These are phyloP conservation scores for Galerucella calmariensis DNA, from an alignment of 2,888 invertebrate species.

Conservation along the genomic window DNA sequence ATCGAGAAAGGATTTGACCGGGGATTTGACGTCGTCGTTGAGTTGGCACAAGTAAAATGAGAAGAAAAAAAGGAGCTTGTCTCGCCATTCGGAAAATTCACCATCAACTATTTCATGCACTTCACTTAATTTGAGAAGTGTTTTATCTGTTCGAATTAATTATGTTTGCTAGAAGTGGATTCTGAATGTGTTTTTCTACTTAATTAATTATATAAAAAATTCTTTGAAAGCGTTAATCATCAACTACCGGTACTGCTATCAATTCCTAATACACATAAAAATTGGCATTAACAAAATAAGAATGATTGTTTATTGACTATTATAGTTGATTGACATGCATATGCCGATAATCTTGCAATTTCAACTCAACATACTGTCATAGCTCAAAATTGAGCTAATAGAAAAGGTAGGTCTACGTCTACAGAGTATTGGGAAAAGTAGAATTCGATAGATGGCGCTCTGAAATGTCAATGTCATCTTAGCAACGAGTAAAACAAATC, in stretches of 20 bases:
- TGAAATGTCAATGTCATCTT: too few relatives aligned
- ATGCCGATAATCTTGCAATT: too few relatives aligned
- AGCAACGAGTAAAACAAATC: too few relatives aligned
- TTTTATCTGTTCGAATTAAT: not conserved
- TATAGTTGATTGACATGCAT: too few relatives aligned
- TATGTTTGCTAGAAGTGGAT: not conserved
- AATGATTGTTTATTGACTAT: too few relatives aligned
- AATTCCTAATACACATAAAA: too few relatives aligned
- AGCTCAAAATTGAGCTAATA: too few relatives aligned
- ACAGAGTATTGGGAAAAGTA: too few relatives aligned
- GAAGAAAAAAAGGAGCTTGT: constrained; percentile 5
- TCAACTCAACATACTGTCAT: too few relatives aligned
- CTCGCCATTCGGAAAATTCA: constrained; percentile 15
- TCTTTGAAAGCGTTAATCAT: not conserved
- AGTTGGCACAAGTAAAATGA: constrained; percentile 10
- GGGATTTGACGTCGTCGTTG: not conserved
- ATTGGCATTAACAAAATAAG: too few relatives aligned
- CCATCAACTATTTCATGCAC: not conserved
- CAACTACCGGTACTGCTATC: not conserved
- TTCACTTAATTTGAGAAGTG: not conserved
- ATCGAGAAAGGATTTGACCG: constrained; percentile 6
- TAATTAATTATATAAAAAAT: not conserved
- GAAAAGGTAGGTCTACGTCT: too few relatives aligned
- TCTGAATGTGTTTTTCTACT: not conserved
- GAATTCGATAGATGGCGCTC: too few relatives aligned